Evolutionary conservation across 23 tunicate genomes (phyloP), one percentile per base, ranked within the genome.

Genomic region (Diplosoma virens): DNA sequence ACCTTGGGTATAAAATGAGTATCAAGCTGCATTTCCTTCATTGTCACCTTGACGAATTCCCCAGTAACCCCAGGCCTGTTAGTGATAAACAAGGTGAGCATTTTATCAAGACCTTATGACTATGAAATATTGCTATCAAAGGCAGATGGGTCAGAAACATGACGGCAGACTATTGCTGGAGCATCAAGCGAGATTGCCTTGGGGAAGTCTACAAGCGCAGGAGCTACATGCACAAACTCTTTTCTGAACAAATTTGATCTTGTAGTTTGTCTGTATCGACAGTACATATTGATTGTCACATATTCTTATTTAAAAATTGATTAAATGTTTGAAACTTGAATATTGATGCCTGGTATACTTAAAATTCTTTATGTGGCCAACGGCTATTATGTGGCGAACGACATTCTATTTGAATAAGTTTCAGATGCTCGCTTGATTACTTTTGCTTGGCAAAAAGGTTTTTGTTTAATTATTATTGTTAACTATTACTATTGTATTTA

Each of bases 11-110:
- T 22, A 65, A 65, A 28, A 65, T 65, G 71, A 65, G 71, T 22
- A 65, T 65, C 71, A 65, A 65, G 18, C 36, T 65, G 24, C 71
- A 65, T 65, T 65, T 65, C 71, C 37, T 65, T 22, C n/a, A 65
- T 65, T 25, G 71, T 65, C 71, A 65, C 36, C 71, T 65, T 65
- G 36, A 65, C 28, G 64, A 65, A 65, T 65, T 65, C 71, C 71
- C 36, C 37, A 30, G 23, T 27, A 65, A 65, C 71, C 71, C 23
- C 37, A 36, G 71, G 71, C 20, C 36, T 58, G 65, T 58, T 23
- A 58, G 65, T 58, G 21, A 23, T 58, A 36, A 65, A 65, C 71
- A 65, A 30, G 71, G 71, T 6, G 71, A 65, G 71, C 71, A 22
- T 4, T 65, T 30, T 36, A 65, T 30, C 36, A 27, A 30, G 71